Base-by-base conservation (phyloP, 2,113 vertebrate species). In the Cephalopholis sonnerati region DNA sequence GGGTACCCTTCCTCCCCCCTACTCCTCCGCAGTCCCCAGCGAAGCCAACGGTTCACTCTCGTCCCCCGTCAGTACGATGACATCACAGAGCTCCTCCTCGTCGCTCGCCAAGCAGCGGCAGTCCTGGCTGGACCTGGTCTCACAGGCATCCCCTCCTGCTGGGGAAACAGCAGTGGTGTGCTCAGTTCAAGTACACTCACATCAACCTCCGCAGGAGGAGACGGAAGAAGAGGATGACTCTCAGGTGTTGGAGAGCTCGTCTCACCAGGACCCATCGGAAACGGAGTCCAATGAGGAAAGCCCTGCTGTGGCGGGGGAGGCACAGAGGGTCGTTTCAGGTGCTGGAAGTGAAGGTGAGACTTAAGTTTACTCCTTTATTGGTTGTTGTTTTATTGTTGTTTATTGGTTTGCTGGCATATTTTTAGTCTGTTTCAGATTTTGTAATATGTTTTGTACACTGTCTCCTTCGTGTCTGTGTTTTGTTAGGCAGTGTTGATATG, bases 51-150 rank as follows among this genome's bases (percentile, higher is more conserved):
- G 93, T 64, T 96, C 95, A 17, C 96, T 95, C 11, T 97, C 97
- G 16, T 94, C 96, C 0, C 92, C 94, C 48, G 96, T 97, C 90
- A 97, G 95, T 36, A 94, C 95, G 4, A 93, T 94, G 73, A 97
- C 94, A 4, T 96, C 96, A 1, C 90, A 95, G 73, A 94, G 94
- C 0, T 95, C 95, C 0, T 91, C 95, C 84, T 96, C 97, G 66
- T 96, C 96, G 2, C 44, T 90, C 0, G 91, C 95, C 77, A 97
- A 97, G 89, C 92, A 97, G 7, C 96, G 96, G 61, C 96, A 96
- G 82, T 97, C 97, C 36, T 96, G 96, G 95, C 87, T 95, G 7
- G 94, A 97, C 82, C 84, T 94, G 0, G 95, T 96, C n/a, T 93
- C 95, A 32, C 94, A 96, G 86, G 77, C 95, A 29, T 29, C 93